Conservation (phyloP, 2,113 vertebrate genomes). For the Apteryx mantelli region DNA sequence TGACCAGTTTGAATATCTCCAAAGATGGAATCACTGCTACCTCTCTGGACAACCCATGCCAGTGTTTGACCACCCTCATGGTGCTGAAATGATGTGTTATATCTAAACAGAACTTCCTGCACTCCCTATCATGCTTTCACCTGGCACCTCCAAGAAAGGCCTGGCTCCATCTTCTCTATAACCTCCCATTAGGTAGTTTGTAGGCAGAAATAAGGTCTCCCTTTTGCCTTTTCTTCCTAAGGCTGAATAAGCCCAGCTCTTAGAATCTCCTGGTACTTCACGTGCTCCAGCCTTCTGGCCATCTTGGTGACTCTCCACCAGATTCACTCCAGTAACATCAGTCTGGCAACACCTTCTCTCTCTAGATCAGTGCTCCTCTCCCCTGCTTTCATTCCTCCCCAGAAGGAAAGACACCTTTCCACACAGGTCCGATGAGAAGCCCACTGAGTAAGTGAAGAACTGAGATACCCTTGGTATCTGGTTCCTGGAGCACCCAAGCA, state of each 20-base stretch:
- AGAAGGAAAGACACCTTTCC: neutral
- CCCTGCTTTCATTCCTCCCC: neutral
- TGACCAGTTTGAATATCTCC: neutral
- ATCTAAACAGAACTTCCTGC: neutral
- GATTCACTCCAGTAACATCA: neutral
- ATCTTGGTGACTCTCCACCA: neutral
- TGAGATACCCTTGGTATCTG: neutral
- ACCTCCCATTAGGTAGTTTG: neutral
- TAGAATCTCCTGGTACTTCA: neutral
- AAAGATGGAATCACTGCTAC: neutral
- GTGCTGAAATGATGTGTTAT: neutral
- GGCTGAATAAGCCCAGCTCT: neutral
- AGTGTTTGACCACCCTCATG: neutral
- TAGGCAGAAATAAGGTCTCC: neutral
- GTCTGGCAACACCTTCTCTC: neutral
- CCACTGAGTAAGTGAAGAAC: rapidly evolving
- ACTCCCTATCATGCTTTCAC: neutral
- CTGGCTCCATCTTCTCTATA: neutral
- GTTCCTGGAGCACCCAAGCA: neutral
- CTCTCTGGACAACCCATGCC: neutral
- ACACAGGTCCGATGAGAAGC: neutral
- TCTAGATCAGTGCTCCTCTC: neutral
- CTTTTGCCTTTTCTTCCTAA: neutral
- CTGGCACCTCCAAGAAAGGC: neutral
- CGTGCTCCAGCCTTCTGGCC: neutral